Conservation (phyloP, 2,797 vertebrate genomes). For the Acanthornis magna region DNA sequence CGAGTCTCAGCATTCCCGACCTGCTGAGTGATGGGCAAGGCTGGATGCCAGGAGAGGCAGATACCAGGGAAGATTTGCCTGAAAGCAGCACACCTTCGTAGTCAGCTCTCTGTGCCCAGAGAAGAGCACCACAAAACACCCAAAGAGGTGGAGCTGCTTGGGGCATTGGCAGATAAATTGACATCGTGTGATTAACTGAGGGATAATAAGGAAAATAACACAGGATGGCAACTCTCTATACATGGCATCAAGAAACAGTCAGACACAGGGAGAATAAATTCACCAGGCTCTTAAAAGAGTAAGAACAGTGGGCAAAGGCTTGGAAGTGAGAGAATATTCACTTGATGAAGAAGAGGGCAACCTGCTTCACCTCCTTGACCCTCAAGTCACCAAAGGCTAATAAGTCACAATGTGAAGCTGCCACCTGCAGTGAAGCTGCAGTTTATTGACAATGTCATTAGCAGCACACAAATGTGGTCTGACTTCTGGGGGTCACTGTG, state of each 20-base stretch:
- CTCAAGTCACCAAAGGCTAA: neutral
- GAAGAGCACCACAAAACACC: neutral
- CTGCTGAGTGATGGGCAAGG: accelerated
- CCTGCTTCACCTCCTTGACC: neutral
- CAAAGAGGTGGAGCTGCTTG: neutral
- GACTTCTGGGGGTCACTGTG: neutral
- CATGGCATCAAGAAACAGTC: neutral
- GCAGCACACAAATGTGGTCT: neutral
- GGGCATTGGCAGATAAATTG: neutral
- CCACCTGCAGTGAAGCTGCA: neutral
- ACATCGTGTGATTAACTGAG: neutral
- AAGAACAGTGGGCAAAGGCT: neutral
- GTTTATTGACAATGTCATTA: neutral
- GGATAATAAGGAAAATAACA: neutral
- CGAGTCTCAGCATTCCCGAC: accelerated
- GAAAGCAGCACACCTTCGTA: neutral
- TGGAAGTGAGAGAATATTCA: neutral
- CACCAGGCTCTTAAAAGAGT: neutral
- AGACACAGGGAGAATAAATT: neutral
- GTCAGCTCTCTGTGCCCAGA: neutral
- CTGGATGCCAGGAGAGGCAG: accelerated
- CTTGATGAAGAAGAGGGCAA: neutral
- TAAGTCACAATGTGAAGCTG: neutral
- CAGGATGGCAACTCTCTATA: neutral
- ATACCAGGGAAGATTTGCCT: neutral